Conservation (phyloP, 2,113 vertebrate genomes). For the Ictalurus furcatus region DNA sequence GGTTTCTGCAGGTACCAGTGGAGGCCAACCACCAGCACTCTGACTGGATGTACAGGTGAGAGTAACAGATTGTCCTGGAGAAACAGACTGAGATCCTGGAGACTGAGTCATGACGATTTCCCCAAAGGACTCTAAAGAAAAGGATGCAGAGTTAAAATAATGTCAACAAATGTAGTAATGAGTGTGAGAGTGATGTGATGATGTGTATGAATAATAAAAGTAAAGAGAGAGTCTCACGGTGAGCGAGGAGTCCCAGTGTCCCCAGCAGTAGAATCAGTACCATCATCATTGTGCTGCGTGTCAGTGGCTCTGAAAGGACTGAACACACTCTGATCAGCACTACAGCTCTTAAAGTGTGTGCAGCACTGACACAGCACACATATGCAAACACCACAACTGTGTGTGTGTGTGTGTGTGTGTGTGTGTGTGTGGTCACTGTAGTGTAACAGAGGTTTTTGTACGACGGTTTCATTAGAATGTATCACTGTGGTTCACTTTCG, state of each 20-base stretch:
- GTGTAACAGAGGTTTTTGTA: too few relatives aligned
- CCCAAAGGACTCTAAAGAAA: too few relatives aligned
- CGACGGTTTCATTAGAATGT: too few relatives aligned
- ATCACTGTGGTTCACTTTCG: too few relatives aligned
- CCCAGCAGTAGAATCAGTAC: slow-evolving; percentile 19
- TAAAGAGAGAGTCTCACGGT: slow-evolving; percentile 25
- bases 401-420: neutral
- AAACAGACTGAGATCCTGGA: too few relatives aligned
- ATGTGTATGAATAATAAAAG: neutral
- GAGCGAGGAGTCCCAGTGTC: slow-evolving; percentile 27
- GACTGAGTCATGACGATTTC: too few relatives aligned
- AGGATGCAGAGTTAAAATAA: slow-evolving; percentile 3
- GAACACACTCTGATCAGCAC: slow-evolving; percentile 37
- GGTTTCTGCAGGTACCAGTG: too few relatives aligned
- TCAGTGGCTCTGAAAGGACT: slow-evolving; percentile 46
- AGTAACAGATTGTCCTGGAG: too few relatives aligned
- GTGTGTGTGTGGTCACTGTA: neutral
- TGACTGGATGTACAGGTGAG: too few relatives aligned
- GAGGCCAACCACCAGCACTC: too few relatives aligned
- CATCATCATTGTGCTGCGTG: slow-evolving; percentile 42
- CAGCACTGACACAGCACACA: slow-evolving; percentile 19
- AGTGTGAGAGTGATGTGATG: slow-evolving; percentile 9
- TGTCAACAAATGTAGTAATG: neutral
- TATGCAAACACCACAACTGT: slow-evolving; percentile 5
- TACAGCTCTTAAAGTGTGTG: neutral